phyloP scores from a whole-genome alignment of 2,888 invertebrate genomes.

The Melinaea menophilus region DNA sequence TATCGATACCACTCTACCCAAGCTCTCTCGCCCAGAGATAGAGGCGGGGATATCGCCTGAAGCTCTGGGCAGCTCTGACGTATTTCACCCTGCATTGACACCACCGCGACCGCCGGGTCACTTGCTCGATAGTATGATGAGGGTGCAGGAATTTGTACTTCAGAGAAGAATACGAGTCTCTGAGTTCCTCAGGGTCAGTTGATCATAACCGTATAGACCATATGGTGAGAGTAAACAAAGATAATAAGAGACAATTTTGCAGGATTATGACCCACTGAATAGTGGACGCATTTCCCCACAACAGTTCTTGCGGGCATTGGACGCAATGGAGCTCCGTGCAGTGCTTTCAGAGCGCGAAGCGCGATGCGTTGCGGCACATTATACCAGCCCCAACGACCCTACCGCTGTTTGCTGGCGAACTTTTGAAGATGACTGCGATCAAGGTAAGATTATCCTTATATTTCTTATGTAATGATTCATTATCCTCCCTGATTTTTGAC shows the following conservation, averaged over 20 bases:
- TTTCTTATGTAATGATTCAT: no score
- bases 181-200: constrained; percentile 82
- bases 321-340: constrained; percentile 80
- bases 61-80: constrained; percentile 67
- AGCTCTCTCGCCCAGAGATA: constrained; percentile 82
- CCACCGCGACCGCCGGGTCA: constrained; percentile 68
- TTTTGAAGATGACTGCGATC: constrained; percentile 87
- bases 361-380: constrained; percentile 80
- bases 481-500: no score
- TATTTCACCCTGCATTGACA: constrained; percentile 80
- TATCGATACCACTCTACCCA: constrained; percentile 83
- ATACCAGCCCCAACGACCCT: constrained; percentile 84
- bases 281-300: constrained; percentile 82
- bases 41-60: constrained; percentile 67
- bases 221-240: background rate
- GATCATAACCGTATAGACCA: background rate
- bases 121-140: constrained; percentile 76
- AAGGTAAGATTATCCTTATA: constrained; percentile 64
- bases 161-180: constrained; percentile 81
- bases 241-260: constrained; percentile 13
- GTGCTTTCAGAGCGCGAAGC: constrained; percentile 80
- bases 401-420: constrained; percentile 84
- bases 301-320: constrained; percentile 84
- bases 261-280: constrained; percentile 84
- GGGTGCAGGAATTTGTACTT: constrained; percentile 82